phyloP scores from a whole-genome alignment of 1,140 invertebrate species.

The Agrypnia vestita region DNA sequence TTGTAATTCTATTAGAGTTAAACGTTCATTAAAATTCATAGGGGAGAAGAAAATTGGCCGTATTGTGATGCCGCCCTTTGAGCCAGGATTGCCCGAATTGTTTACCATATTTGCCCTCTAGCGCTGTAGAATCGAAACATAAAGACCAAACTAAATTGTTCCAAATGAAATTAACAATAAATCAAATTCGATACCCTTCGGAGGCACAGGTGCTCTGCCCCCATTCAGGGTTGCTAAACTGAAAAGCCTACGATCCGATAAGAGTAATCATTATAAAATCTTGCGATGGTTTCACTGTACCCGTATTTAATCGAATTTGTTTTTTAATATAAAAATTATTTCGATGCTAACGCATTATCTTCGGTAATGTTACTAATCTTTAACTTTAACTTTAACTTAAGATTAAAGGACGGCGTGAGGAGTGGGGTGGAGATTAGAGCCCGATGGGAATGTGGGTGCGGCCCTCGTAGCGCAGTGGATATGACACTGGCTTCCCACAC shows the following conservation, averaged over 20 bases:
- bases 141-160: conserved; percentile 37
- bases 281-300: no score
- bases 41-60: conserved; percentile 22
- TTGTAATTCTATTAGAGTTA: conserved; percentile 21
- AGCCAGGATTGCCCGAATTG: neutral
- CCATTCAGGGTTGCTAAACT: conserved; percentile 1
- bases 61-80: conserved; percentile 26
- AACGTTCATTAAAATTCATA: conserved; percentile 34
- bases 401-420: no score
- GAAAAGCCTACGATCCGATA: neutral
- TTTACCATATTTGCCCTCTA: conserved; percentile 31
- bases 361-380: no score
- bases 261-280: no score
- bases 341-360: no score
- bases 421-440: no score
- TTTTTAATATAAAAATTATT: no score
- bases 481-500: no score
- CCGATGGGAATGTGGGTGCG: no score
- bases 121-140: conserved; percentile 20
- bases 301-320: no score
- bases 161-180: conserved; percentile 48
- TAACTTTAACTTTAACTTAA: no score
- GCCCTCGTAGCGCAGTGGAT: no score
- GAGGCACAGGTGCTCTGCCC: conserved; percentile 46
- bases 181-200: conserved; percentile 54